Percentiles rank a stretch among this genome's conserved stretches.
Evolutionary conservation across 2,113 vertebrate genomes (phyloP).

Genomic region (Oreocharis arfaki): DNA sequence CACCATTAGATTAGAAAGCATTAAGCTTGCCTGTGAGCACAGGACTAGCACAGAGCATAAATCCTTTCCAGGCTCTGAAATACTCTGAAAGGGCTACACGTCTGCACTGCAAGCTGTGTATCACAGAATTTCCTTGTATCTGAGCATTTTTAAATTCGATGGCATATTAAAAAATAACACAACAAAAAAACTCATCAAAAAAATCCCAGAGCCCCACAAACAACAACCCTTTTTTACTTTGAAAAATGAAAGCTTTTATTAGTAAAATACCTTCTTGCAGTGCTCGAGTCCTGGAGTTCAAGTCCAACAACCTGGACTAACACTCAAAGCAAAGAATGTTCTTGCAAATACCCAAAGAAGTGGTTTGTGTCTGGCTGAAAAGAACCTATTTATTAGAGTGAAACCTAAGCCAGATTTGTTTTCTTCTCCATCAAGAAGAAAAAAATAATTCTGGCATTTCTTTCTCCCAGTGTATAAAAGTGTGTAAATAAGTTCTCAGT

Average conservation of each 20-base stretch:
- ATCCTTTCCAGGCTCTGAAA: background rate
- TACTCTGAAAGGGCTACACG: background rate
- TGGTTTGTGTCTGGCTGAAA: background rate
- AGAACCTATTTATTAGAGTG: slow-evolving; percentile 23
- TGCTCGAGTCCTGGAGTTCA: background rate
- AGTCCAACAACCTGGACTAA: background rate
- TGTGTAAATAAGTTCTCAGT: slow-evolving; percentile 21
- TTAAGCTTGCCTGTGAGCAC: background rate
- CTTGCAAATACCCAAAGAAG: background rate
- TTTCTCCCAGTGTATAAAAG: background rate
- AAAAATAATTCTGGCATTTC: background rate
- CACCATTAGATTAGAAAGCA: background rate
- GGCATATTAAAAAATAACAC: background rate
- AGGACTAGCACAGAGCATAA: background rate
- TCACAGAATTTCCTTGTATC: background rate
- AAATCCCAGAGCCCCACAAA: background rate
- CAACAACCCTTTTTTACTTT: background rate
- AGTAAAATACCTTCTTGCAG: background rate
- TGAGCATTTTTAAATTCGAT: background rate
- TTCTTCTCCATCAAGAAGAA: background rate
- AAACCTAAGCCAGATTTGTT: background rate
- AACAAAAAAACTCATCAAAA: background rate
- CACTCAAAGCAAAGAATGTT: background rate
- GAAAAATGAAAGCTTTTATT: background rate
- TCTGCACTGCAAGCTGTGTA: background rate